These are phyloP conservation scores for Cynocephalus volans DNA, from an alignment of 2,113 vertebrate genomes.

Conservation along the genomic window DNA sequence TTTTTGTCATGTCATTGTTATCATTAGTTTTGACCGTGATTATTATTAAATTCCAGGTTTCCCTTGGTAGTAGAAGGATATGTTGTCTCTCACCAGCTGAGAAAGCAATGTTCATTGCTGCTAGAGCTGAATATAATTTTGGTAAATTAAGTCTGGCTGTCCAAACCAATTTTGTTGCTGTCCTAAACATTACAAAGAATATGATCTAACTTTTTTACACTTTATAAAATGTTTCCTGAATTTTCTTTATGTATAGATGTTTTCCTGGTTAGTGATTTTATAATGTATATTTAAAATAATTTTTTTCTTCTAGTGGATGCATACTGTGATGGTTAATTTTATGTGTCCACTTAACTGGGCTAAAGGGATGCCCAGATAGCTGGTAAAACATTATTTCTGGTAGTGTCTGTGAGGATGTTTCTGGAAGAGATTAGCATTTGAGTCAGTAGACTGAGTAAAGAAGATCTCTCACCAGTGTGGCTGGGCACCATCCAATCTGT, in stretches of 20 bases:
- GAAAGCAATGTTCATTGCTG: conserved; percentile 33
- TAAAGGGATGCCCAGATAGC: neutral
- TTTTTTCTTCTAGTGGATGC: neutral
- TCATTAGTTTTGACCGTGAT: neutral
- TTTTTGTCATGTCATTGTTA: neutral
- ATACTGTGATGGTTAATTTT: neutral
- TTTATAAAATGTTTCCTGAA: neutral
- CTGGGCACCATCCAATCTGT: too few species aligned
- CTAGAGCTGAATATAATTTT: conserved; percentile 12
- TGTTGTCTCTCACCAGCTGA: neutral
- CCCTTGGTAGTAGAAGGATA: neutral
- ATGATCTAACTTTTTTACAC: neutral
- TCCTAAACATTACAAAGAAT: conserved; percentile 39
- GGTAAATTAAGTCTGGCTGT: neutral
- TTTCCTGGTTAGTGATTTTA: conserved; percentile 19
- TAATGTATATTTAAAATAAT: conserved; percentile 23
- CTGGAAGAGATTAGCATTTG: neutral
- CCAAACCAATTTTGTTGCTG: neutral
- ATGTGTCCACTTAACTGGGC: neutral
- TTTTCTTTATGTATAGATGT: neutral
- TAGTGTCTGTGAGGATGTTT: neutral
- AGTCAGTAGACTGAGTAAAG: neutral
- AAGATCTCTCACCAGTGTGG: neutral
- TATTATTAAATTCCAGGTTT: conserved; percentile 37
- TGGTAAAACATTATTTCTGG: neutral